A percentile compares a stretch with the other conserved stretches of the same genome.
These are phyloP conservation scores for Geotrypetes seraphini DNA, from an alignment of 2,797 vertebrate species.

Conservation along the genomic window DNA sequence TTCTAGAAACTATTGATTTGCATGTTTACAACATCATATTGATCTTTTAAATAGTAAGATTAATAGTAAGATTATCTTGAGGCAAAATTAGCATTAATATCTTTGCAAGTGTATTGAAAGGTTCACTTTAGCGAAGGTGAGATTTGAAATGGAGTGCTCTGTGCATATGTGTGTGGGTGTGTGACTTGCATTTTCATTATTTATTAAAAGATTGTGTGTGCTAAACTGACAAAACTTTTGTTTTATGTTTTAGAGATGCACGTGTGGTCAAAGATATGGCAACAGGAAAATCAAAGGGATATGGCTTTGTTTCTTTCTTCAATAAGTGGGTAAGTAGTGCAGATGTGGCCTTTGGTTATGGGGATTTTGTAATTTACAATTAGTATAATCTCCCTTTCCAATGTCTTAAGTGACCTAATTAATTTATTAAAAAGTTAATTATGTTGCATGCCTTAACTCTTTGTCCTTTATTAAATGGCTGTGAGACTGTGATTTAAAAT, in stretches of 20 bases:
- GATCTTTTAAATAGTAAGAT: conserved; percentile 32
- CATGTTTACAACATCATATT: conserved; percentile 37
- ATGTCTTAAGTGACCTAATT: no score
- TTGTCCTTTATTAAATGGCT: no score
- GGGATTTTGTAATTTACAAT: no score
- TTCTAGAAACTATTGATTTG: conserved; percentile 44
- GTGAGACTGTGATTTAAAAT: no score
- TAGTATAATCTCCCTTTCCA: no score
- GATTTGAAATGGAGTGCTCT: conserved; percentile 29
- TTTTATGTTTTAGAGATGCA: conserved; percentile 77
- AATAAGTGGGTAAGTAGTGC: conserved; percentile 88
- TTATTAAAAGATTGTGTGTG: not conserved
- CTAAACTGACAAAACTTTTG: conserved; percentile 20
- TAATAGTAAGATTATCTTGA: conserved; percentile 17
- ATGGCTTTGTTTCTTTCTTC: conserved; percentile 97
- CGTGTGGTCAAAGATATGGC: conserved; percentile 97
- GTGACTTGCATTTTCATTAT: conserved; percentile 15
- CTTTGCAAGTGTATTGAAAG: conserved; percentile 24
- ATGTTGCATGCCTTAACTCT: no score
- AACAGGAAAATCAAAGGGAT: conserved; percentile 96
- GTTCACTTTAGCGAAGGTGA: conserved; percentile 31
- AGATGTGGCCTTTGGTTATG: no score
- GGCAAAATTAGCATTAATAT: conserved; percentile 28
- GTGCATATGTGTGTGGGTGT: conserved; percentile 25
- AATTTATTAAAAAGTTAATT: no score